Conservation (phyloP, 30 jellyfish, hydroid and myxozoan species). For the Mastigias papua region DNA sequence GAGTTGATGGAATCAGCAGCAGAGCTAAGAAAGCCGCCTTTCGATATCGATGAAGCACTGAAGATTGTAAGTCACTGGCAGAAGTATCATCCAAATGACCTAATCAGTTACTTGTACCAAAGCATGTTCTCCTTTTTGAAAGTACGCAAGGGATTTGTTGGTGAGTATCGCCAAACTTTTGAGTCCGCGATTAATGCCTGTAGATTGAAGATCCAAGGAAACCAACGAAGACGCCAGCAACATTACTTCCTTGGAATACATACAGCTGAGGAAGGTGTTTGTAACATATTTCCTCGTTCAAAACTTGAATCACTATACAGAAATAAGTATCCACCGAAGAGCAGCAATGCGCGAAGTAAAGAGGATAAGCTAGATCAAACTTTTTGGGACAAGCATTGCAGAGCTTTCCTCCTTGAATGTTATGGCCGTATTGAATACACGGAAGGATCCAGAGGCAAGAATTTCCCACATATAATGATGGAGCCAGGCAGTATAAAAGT, state of each 20-base stretch:
- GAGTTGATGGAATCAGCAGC: constrained; percentile 47
- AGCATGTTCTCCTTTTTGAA: constrained; percentile 31
- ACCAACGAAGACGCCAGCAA: neutral
- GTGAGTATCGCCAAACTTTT: constrained; percentile 15
- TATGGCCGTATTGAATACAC: constrained; percentile 23
- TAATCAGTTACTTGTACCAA: constrained; percentile 42
- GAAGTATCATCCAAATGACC: constrained; percentile 25
- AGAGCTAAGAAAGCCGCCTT: constrained; percentile 15
- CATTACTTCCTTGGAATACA: constrained; percentile 33
- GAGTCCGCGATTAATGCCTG: constrained; percentile 43
- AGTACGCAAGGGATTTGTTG: constrained; percentile 29
- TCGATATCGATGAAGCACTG: constrained; percentile 31
- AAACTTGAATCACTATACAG: constrained; percentile 5
- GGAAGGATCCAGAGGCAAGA: neutral
- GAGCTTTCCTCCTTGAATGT: constrained; percentile 36
- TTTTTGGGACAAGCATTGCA: constrained; percentile 39
- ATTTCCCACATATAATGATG: constrained; percentile 24
- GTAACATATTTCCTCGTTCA: constrained; percentile 14
- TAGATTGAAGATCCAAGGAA: constrained; percentile 13
- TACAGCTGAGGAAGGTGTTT: constrained; percentile 1
- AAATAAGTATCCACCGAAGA: neutral
- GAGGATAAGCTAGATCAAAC: constrained; percentile 9
- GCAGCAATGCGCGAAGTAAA: neutral
- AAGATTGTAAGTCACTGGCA: constrained; percentile 34
- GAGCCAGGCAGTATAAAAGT: constrained; percentile 43